Base-by-base conservation (phyloP, 2,888 invertebrate species). In the Venustoraphidia nigricollis region DNA sequence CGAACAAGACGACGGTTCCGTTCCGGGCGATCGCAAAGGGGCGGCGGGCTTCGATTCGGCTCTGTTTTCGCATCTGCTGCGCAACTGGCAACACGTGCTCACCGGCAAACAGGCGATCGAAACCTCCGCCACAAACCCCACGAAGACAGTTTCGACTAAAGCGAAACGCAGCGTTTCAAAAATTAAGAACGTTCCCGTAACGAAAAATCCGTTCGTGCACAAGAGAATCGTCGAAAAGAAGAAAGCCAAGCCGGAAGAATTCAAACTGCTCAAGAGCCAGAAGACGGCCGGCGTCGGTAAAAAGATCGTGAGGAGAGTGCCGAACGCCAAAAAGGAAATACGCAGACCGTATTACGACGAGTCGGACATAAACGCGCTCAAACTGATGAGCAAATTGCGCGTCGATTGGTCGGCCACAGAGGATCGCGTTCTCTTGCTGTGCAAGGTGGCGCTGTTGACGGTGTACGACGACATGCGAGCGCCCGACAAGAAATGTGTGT, bases 11-110 rank as follows among this genome's bases (percentile, higher is more conserved):
- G 63, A 55, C 6, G 83, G 82, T 0, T 59, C 65, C 8, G 66
- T 83, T 36, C 86, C 86, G 0, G 89, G 89, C 0, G 85, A 89
- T 66, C 68, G 69, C 5, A 66, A 71, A 48, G 85, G 84, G 2
- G 83, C 85, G 0, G 83, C 75, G 10, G 86, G 88, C 1, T 66
- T 84, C 0, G 83, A 86, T 60, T 81, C 84, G 0, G 69, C 75
- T 1, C 66, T 86, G 14, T 86, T 78, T 66, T 66, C 78, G 1
- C 80, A 81, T 57, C 61, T 79, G 4, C 74, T 75, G 50, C 69
- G 77, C 11, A 81, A 79, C 55, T 83, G 83, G 83, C 71, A n/a
- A 6, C 6, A 27, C 6, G 27, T 27, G 6, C 6, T 27, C 5
- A 27, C 27, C 3, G 6, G 6, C 27, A 27, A 27, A 6, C 5